Conservation (phyloP, 2,797 vertebrate species). For the Pantherophis vulpinus region DNA sequence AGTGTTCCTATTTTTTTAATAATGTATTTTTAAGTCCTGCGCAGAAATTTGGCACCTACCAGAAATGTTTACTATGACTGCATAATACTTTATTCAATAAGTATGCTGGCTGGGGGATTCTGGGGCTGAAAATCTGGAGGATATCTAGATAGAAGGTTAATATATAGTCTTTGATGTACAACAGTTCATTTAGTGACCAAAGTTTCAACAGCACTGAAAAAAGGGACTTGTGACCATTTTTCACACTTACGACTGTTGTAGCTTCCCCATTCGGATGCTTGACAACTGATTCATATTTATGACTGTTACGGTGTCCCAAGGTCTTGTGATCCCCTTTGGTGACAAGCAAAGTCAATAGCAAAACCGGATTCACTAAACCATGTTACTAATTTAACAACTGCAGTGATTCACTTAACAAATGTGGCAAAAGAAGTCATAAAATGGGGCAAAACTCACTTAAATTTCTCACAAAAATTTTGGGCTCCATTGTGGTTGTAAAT, state of each 20-base stretch:
- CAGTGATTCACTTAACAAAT: background rate
- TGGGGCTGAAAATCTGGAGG: background rate
- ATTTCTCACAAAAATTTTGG: too few relatives aligned
- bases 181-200: too few relatives aligned
- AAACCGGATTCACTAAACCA: background rate
- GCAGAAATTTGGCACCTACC: background rate
- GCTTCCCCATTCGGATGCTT: background rate
- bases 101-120: background rate
- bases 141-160: background rate
- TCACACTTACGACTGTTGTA: background rate
- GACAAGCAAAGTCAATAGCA: background rate
- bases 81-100: background rate
- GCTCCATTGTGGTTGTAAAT: background rate
- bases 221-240: background rate
- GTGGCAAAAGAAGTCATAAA: background rate
- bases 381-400: background rate
- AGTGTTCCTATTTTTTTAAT: background rate
- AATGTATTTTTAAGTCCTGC: background rate
- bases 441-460: background rate
- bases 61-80: background rate
- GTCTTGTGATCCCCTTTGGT: background rate
- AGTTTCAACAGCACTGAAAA: background rate
- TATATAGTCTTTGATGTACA: background rate
- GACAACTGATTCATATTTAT: background rate
- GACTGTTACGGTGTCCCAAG: background rate